Conservation (phyloP, 2,797 vertebrate genomes). For the Sorex maritimensis region DNA sequence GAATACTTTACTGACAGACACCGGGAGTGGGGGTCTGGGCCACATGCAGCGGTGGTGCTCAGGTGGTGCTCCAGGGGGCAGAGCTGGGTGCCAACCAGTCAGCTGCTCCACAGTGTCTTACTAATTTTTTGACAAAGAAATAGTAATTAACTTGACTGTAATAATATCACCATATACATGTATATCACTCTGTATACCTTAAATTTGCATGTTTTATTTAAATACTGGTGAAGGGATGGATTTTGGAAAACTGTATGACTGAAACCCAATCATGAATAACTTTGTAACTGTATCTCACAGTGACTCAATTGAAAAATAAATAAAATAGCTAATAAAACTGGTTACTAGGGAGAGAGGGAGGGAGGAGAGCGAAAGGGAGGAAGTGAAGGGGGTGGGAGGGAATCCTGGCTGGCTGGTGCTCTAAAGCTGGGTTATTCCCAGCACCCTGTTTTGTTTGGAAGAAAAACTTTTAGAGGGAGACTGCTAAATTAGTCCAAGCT, state of each 20-base stretch:
- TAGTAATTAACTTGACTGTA: slow-evolving; percentile 8
- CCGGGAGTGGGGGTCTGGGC: no score
- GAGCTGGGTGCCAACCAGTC: no score
- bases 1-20: slow-evolving; percentile 16
- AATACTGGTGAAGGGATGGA: neutral
- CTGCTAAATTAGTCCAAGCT: neutral
- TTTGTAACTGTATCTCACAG: no score
- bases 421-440: neutral
- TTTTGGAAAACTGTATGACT: no score
- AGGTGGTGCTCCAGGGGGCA: no score
- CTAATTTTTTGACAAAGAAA: neutral
- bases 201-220: neutral
- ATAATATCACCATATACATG: neutral
- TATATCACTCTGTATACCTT: neutral
- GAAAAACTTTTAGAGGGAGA: slow-evolving; percentile 44
- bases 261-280: no score
- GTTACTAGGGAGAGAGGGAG: neutral
- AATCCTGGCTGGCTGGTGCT: no score
- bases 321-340: no score
- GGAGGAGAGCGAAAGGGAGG: neutral
- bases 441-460: neutral
- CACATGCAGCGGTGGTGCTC: no score
- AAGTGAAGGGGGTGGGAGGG: neutral
- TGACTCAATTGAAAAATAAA: no score
- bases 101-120: no score